These are phyloP conservation scores for Heliconius ismenius DNA, from an alignment of 2,888 invertebrate species.

Conservation along the genomic window DNA sequence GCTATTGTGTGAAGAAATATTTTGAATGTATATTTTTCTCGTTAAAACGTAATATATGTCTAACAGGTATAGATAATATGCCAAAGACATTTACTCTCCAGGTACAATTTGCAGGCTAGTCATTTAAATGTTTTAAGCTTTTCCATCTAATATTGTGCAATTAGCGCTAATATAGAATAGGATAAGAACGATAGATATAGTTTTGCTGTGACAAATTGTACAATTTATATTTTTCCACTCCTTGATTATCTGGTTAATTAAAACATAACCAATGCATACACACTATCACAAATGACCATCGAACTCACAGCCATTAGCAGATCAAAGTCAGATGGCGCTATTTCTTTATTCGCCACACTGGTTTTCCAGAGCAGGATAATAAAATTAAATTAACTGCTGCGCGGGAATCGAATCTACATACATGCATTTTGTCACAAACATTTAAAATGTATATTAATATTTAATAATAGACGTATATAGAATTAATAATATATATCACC, in stretches of 20 bases:
- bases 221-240: background rate
- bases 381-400: too few species aligned
- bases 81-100: constrained; percentile 41
- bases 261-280: too few species aligned
- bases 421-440: constrained; percentile 9
- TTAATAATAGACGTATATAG: constrained; percentile 13
- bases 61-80: background rate
- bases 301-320: too few species aligned
- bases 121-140: constrained; percentile 35
- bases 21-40: background rate
- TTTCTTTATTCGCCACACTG: too few species aligned
- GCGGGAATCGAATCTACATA: too few species aligned
- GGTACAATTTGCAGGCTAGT: constrained; percentile 42
- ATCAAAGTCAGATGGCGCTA: too few species aligned
- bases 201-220: constrained; percentile 6
- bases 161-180: constrained; percentile 3
- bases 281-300: too few species aligned
- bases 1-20: background rate
- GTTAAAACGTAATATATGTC: background rate
- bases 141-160: constrained; percentile 56
- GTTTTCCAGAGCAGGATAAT: too few species aligned
- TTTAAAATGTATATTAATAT: background rate
- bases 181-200: background rate
- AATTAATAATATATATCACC: constrained; percentile 2
- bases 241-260: too few species aligned